These are phyloP conservation scores for Vulpes ferrilata DNA, from an alignment of 2,113 vertebrate species.

Conservation along the genomic window DNA sequence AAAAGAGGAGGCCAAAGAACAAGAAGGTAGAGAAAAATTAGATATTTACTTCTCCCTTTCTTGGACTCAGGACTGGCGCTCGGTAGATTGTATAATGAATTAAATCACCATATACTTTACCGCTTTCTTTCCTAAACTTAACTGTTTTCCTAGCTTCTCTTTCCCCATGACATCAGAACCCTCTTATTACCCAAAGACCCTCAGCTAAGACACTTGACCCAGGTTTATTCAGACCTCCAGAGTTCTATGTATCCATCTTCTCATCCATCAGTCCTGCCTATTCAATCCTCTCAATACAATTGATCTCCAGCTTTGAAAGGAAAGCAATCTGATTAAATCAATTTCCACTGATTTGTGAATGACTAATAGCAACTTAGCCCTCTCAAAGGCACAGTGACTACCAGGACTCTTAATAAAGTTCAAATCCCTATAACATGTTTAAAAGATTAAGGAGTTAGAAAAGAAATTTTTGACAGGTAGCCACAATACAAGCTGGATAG, in stretches of 20 bases:
- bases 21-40: not conserved
- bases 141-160: not conserved
- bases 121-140: not conserved
- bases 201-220: not conserved
- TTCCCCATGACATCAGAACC: not conserved
- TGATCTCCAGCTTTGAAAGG: not conserved
- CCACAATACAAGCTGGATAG: not conserved
- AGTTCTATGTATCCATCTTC: not conserved
- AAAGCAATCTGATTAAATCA: conserved; percentile 42
- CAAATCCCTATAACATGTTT: conserved; percentile 53
- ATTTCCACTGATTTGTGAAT: conserved; percentile 7
- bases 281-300: not conserved
- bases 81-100: not conserved
- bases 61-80: not conserved
- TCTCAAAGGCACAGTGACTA: conserved; percentile 58
- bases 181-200: not conserved
- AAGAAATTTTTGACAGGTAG: conserved; percentile 44
- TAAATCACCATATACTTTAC: not conserved
- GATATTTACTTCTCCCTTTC: not conserved
- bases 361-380: conserved; percentile 35
- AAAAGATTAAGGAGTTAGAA: conserved; percentile 41
- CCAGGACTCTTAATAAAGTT: conserved; percentile 57
- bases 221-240: not conserved
- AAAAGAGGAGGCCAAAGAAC: not conserved
- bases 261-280: not conserved